Base-by-base conservation (phyloP, 1,140 invertebrate genomes). In the Palaemon carinicauda region DNA sequence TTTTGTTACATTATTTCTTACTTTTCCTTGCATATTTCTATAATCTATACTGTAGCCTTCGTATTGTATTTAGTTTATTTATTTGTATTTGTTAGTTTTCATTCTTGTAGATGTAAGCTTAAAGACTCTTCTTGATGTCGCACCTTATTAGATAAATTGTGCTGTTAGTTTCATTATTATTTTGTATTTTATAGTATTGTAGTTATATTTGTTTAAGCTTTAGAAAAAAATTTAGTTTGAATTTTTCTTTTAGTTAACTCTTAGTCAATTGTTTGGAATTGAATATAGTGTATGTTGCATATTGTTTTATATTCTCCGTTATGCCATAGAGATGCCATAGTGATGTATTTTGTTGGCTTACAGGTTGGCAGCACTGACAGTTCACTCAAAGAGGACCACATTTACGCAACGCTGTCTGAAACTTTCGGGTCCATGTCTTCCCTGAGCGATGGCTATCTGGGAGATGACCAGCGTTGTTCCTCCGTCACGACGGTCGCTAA, bases 401-500 rank as follows among this genome's bases (percentile, higher is more conserved):
- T 92, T n/a, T 94, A 93, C 65, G 93, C 93, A 81, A 93, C 92
- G 14, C 92, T 94, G 78, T 92, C 93, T 12, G 90, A 91, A 69
- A 90, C 90, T 15, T 89, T 90, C 31, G 89, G 90, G 50, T 90
- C 82, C 24, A 80, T 92, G 92, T 51, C 91, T 91, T 73, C 89
- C 21, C 82, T 89, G 33, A 89, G 89, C 74, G 89, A 89, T 69
- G 87, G 84, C 9, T 89, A 60, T 75, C 83, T 89, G 21, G 88
- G 88, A 27, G 89, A 90, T 19, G 89, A 90, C 52, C 83, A 88
- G 65, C 89, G 91, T 17, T 89, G 89, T 60, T 82, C 89, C 82
- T 94, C 94, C 10, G 94, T 94, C 19, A 94, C 94, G 4, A 94
- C 94, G 0, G 93, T 93, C 51, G 94, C 94, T 15, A 94, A 94